Base-by-base conservation (phyloP, 2,113 vertebrate genomes). In the Ploceus nigricollis region DNA sequence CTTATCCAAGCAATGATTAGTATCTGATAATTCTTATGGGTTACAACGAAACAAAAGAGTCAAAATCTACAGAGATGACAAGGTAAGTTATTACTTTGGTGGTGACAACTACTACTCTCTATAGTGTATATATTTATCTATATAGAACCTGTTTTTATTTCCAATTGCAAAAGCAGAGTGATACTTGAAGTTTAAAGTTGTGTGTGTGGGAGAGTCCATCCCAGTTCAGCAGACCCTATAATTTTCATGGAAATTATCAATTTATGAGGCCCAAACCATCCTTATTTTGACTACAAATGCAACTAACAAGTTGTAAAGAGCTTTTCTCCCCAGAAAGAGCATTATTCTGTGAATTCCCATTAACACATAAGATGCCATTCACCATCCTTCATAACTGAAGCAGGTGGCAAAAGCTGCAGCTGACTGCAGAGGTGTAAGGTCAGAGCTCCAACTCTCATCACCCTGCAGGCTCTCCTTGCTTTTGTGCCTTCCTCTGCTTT, bases 321-420 rank as follows among this genome's bases (percentile, higher is more conserved):
- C 0, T 40, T 64, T 7, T 22, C 31, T 75, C 35, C 17, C 31
- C 23, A 21, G 44, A 37, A 54, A 80, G 7, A 33, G 4, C 5
- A 30, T 39, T 53, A 21, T 27, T 28, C 10, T 10, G 8, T n/a
- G n/a, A 86, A 81, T 61, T 69, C 54, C 42, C 1, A 0, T 28
- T 56, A n/a, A 13, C 23, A n/a, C 28, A 10, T 37, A 22, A 48
- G 23, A 63, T 50, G 23, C 25, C 37, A 53, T 16, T 53, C 13
- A 9, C 37, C 12, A 5, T 68, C 65, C 30, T 73, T 71, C 40
- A 39, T 1, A 1, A 10, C 3, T 42, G 54, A n/a, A 53, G 51
- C 1, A 7, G 28, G 14, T 1, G 30, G 28, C 11, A 48, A 50
- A 78, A 90, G 4, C 0, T 1, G 5, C 42, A 53, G 11, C 23